Conservation (phyloP, 92 coral and sea anemone species). For the Palythoa caribaeorum region DNA sequence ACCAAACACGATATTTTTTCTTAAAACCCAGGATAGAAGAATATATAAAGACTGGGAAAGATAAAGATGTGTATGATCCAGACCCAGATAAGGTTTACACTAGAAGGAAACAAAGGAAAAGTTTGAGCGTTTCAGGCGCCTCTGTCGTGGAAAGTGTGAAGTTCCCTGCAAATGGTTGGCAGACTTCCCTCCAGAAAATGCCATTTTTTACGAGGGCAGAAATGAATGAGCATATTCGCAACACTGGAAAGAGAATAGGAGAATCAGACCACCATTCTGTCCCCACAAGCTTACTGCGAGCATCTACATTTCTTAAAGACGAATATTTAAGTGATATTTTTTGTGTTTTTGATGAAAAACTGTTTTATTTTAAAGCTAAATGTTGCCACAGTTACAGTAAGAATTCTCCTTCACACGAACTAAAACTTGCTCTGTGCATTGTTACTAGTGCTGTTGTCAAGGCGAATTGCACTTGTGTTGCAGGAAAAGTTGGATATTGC, state of each 20-base stretch:
- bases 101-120: conserved; percentile 3
- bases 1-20: conserved; percentile 13
- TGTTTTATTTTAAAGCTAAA: conserved; percentile 52
- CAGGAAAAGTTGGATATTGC: conserved; percentile 61
- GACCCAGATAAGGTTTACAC: conserved; percentile 22
- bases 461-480: conserved; percentile 54
- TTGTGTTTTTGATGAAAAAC: conserved; percentile 36
- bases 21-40: conserved; percentile 15
- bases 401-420: conserved; percentile 45
- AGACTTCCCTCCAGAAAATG: conserved; percentile 1
- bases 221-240: conserved; percentile 44
- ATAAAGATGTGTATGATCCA: conserved; percentile 13
- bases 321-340: conserved; percentile 57
- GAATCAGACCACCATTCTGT: conserved; percentile 54
- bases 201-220: conserved; percentile 54
- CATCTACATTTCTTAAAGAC: conserved; percentile 60
- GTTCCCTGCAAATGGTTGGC: conserved; percentile 13
- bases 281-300: conserved; percentile 51
- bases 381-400: conserved; percentile 60
- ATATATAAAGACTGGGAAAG: conserved; percentile 12
- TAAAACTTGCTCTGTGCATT: conserved; percentile 54
- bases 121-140: neutral
- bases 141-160: neutral
- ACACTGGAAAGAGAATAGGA: conserved; percentile 54
- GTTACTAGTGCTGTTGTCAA: conserved; percentile 51